Base-by-base conservation (phyloP, 30 jellyfish, hydroid and myxozoan genomes). In the Turritopsis rubra region DNA sequence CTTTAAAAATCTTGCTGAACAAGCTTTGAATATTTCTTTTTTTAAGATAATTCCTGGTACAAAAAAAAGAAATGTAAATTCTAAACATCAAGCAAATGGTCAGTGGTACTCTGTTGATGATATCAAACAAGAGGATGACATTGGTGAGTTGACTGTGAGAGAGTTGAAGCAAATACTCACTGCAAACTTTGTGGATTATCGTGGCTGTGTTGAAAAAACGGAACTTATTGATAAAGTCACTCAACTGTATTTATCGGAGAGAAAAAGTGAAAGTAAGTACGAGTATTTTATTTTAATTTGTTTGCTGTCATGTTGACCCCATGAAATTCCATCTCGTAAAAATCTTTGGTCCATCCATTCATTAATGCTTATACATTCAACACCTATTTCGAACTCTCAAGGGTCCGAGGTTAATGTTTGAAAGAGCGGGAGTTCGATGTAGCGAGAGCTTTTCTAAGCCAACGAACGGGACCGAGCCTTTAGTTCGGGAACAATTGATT, bases 161-260 rank as follows among this genome's bases (percentile, higher is more conserved):
- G 96, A 94, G 53, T 84, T 94, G 79, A 94, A 94, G 78, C 96
- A 89, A 80, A 89, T 94, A 30, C 83, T 94, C 75, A 84, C 89
- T 0, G 96, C 91, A 22, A 94, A 94, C 70, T 94, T 90, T 73
- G 86, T 94, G 21, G 91, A 88, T 65, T 94, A 85, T 86, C 83
- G 86, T 31, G 99, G 99, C 19, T 94, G 99, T 79, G 77, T 86
- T 73, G 99, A 94, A 75, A 94, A 89, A 71, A 53, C 20, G 72
- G 99, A 94, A 66, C 81, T 94, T 87, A 81, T 89, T 65, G 99
- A 89, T 23, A 86, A 82, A 81, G 99, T 94, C 5, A 89, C 76
- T 66, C 79, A 82, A 88, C 75, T 94, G 25, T 94, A 96, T 95
- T 52, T 81, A 1, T 79, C 95, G 20, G 80, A 84, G 21, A 84